Evolutionary conservation across 2,888 invertebrate genomes (phyloP), one percentile per base, ranked within the genome.

Genomic region (Leptogaster cylindrica): DNA sequence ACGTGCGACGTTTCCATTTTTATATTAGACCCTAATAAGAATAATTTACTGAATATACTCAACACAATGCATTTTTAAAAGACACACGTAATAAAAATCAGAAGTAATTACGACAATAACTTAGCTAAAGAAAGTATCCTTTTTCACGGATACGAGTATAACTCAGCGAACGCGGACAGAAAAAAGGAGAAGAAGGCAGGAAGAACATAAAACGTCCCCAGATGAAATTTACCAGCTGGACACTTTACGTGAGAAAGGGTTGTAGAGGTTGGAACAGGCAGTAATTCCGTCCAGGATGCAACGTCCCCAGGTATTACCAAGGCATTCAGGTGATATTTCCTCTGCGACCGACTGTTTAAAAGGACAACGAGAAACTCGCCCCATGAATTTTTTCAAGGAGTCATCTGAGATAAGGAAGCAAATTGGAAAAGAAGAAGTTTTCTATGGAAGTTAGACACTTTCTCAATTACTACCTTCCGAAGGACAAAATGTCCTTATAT

Each of bases 221-320:
- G 23, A 46, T 46, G 46, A 46, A 46, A 46, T 10, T 46, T 46
- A 12, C 46, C 46, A 46, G 46, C 46, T 46, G 46, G 46, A 46
- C 1, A 20, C 46, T 23, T 1, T 23, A 16, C 23, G 23, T 7
- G 46, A 0, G 25, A 46, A 46, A 46, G 20, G 20, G 25, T 46
- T 46, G 20, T 25, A 46, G 46, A 4, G n/a, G 46, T n/a, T n/a
- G 46, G 20, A 8, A 23, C 23, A 20, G 6, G 5, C 25, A 23
- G 23, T 23, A 46, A 23, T n/a, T 46, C 25, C 18, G 25, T 20
- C 23, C 46, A 20, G 23, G 8, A 25, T 23, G 46, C 46, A 46
- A 20, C 20, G 25, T 46, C 46, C 46, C 46, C n/a, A 12, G 46
- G 25, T 25, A 23, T 20, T 46, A 23, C 46, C n/a, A 46, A 46